phyloP scores from a whole-genome alignment of 2,113 vertebrate genomes.

The Mesembrinibis cayennensis region DNA sequence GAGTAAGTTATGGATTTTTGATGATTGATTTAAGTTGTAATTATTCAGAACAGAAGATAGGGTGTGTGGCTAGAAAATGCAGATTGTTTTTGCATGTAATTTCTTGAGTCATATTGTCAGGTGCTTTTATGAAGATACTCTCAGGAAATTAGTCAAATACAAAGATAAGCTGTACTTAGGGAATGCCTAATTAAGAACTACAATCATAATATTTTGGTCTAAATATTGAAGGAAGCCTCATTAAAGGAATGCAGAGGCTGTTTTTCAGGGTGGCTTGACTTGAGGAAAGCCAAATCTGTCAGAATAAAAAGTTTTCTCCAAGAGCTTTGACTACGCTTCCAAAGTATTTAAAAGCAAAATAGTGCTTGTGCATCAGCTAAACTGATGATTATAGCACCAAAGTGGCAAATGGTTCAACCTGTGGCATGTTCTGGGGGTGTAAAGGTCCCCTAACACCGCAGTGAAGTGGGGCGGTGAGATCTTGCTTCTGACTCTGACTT shows the following conservation, averaged over 20 bases:
- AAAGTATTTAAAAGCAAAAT: neutral
- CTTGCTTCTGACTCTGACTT: too few relatives aligned
- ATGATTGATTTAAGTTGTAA: neutral
- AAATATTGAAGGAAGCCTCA: neutral
- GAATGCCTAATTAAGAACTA: neutral
- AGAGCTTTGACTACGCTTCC: neutral
- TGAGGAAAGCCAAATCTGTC: neutral
- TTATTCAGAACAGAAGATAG: neutral
- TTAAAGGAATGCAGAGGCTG: neutral
- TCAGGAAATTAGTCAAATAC: conserved; percentile 2
- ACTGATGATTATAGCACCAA: neutral
- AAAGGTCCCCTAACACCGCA: rapidly evolving
- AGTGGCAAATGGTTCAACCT: rapidly evolving
- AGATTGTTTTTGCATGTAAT: neutral
- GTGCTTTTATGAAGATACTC: neutral
- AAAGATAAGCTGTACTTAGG: neutral
- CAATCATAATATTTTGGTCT: conserved; percentile 1
- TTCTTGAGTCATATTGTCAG: neutral
- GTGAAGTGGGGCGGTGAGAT: neutral
- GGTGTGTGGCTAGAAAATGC: neutral
- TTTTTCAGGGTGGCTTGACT: neutral
- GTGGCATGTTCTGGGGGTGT: rapidly evolving
- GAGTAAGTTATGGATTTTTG: neutral
- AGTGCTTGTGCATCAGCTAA: too few relatives aligned
- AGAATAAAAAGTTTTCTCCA: neutral